These are phyloP conservation scores for Tetrapedia diversipes DNA, from an alignment of 2,888 invertebrate genomes.

Conservation along the genomic window DNA sequence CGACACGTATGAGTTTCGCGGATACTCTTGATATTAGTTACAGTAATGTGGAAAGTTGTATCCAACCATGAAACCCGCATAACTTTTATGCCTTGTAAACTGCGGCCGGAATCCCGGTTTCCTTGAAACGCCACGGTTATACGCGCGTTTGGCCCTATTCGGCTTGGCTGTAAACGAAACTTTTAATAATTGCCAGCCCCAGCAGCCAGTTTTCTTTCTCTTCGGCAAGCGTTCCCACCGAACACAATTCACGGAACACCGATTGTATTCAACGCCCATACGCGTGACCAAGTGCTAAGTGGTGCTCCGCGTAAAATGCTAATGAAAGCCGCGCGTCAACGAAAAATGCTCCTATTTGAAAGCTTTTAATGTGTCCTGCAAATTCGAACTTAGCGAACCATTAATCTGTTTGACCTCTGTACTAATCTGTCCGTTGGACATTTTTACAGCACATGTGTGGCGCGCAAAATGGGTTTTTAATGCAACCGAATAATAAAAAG, in stretches of 20 bases:
- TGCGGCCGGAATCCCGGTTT: conserved; percentile 62
- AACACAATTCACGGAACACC: conserved; percentile 16
- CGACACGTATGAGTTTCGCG: conserved; percentile 42
- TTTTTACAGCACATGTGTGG: neutral
- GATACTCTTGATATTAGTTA: conserved; percentile 72
- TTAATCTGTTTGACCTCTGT: conserved; percentile 4
- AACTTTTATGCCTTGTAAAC: conserved; percentile 75
- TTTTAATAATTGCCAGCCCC: conserved; percentile 69
- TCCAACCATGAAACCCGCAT: conserved; percentile 65
- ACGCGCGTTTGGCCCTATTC: conserved; percentile 60
- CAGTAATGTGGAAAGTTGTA: conserved; percentile 65
- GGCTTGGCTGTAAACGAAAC: conserved; percentile 59
- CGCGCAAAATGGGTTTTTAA: neutral
- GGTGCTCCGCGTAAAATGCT: conserved; percentile 30
- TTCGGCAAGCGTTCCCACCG: neutral
- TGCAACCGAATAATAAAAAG: neutral
- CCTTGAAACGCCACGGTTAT: conserved; percentile 56
- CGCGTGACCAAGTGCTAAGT: conserved; percentile 13
- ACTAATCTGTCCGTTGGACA: neutral
- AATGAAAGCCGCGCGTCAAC: conserved; percentile 27
- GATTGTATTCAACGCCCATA: conserved; percentile 20
- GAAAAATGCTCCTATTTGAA: conserved; percentile 6
- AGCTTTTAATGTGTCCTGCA: conserved; percentile 12
- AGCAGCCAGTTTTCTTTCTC: conserved; percentile 3
- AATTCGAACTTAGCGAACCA: neutral